phyloP scores from a whole-genome alignment of 2,888 invertebrate genomes.

The Sycophila texana region DNA sequence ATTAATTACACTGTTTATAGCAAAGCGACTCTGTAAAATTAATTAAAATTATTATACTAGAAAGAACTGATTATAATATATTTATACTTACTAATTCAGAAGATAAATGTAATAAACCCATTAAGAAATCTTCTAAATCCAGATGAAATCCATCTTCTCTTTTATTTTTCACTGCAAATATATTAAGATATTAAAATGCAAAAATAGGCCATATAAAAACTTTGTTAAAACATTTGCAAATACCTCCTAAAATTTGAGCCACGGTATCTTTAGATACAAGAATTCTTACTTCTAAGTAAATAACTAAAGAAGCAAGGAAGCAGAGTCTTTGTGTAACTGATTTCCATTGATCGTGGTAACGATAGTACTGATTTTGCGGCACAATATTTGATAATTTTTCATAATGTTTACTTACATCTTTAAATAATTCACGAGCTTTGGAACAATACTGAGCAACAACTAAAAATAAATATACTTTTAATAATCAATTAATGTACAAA shows the following conservation, averaged over 20 bases:
- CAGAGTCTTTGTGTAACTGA: conserved; percentile 88
- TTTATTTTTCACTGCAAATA: conserved; percentile 82
- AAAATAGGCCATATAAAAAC: not conserved
- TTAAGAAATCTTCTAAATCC: conserved; percentile 93
- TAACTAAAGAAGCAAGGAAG: conserved; percentile 85
- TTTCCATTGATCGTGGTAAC: conserved; percentile 93
- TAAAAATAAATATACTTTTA: conserved; percentile 57
- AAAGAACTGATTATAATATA: not conserved
- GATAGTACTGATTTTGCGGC: conserved; percentile 88
- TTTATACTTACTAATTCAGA: conserved; percentile 85
- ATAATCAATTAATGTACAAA: conserved; percentile 27
- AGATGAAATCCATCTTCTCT: conserved; percentile 88
- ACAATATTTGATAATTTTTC: conserved; percentile 81
- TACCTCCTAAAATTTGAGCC: conserved; percentile 87
- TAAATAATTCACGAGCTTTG: conserved; percentile 82
- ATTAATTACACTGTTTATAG: conserved; percentile 89
- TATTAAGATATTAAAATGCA: conserved; percentile 38
- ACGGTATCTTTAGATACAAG: conserved; percentile 85
- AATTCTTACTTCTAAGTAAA: conserved; percentile 88
- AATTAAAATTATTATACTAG: not conserved
- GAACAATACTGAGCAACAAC: conserved; percentile 81
- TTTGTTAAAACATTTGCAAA: conserved; percentile 50
- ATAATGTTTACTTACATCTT: conserved; percentile 82
- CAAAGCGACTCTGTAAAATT: conserved; percentile 82
- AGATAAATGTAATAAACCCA: conserved; percentile 88